Evolutionary conservation across 2,797 vertebrate genomes (phyloP).

Genomic region (Tokudaia tokunoshimensis): DNA sequence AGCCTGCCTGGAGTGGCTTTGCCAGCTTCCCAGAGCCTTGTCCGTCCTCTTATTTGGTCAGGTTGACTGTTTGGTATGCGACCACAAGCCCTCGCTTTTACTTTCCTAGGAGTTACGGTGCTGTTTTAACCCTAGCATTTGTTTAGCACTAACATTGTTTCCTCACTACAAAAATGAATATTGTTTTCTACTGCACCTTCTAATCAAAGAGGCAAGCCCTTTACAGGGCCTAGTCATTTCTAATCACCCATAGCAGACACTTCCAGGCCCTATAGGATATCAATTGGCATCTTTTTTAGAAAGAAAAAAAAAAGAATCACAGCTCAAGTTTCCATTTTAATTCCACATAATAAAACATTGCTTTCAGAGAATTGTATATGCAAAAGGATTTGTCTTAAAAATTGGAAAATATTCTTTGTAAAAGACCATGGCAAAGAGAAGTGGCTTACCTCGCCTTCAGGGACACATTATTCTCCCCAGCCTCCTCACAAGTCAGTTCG

Average conservation of each 20-base stretch:
- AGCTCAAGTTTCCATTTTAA: constrained; percentile 12
- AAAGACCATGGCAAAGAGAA: constrained; percentile 9
- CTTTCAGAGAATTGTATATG: background rate
- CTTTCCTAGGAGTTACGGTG: background rate
- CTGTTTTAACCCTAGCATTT: background rate
- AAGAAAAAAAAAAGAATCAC: background rate
- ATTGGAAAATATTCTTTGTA: constrained; percentile 7
- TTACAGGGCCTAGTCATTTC: background rate
- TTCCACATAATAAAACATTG: background rate
- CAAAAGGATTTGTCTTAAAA: constrained; percentile 28
- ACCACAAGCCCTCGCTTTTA: background rate
- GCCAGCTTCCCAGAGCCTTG: background rate
- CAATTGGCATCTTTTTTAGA: background rate
- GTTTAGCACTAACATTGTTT: background rate
- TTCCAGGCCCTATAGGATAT: background rate
- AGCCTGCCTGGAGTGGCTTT: background rate
- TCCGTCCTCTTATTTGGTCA: background rate
- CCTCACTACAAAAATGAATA: background rate
- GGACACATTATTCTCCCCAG: background rate
- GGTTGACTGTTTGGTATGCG: background rate
- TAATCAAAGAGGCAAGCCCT: background rate
- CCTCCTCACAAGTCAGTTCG: constrained; percentile 21
- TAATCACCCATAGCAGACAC: background rate
- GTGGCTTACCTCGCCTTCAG: constrained; percentile 33
- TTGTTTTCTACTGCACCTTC: background rate